These are phyloP conservation scores for Noctua pronuba DNA, from an alignment of 2,888 invertebrate species.

Conservation along the genomic window DNA sequence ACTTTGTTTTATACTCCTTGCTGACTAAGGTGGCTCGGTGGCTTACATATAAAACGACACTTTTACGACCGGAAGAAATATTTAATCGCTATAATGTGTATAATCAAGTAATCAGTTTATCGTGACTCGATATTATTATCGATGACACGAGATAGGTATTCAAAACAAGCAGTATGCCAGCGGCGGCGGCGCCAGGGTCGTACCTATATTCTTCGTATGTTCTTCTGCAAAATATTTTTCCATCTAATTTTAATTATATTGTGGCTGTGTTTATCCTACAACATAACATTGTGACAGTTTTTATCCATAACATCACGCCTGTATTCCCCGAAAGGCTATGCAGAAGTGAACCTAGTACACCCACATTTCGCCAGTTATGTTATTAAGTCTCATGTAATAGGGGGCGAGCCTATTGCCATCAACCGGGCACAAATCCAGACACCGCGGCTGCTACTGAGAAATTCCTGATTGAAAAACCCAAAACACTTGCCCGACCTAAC, in stretches of 20 bases:
- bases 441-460: background rate
- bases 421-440: background rate
- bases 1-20: constrained; percentile 52
- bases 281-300: background rate
- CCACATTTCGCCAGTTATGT: background rate
- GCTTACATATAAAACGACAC: constrained; percentile 23
- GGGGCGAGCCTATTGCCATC: background rate
- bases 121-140: constrained; percentile 34
- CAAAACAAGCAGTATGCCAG: constrained; percentile 24
- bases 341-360: background rate
- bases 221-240: background rate
- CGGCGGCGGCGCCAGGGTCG: background rate
- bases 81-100: constrained; percentile 34
- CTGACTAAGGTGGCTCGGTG: constrained; percentile 27
- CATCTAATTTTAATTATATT: background rate
- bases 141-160: constrained; percentile 44
- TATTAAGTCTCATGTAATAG: background rate
- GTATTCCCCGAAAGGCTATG: background rate
- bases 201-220: background rate
- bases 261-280: background rate
- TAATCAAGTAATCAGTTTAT: constrained; percentile 51
- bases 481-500: background rate
- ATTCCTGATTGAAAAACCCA: background rate
- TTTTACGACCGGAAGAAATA: constrained; percentile 53
- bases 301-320: background rate